A percentile compares a stretch with the other conserved stretches of the same genome.
Conservation (phyloP, 2,888 invertebrate species). For the Lordiphosa andalusiaca region DNA sequence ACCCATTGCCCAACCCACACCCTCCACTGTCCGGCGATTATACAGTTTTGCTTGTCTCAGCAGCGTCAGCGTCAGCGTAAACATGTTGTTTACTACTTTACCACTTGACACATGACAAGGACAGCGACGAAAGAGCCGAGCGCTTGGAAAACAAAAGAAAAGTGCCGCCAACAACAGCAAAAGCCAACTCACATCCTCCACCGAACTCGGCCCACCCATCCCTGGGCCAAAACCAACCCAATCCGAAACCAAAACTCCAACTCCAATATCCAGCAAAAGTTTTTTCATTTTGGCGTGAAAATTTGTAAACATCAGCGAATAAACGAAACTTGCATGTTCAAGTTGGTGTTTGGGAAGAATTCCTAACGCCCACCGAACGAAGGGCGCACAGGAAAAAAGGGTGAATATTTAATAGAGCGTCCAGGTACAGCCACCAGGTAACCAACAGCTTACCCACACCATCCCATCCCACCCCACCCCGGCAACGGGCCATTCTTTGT, state of each 20-base stretch:
- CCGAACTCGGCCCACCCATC: neutral
- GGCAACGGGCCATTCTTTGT: slow-evolving; percentile 3
- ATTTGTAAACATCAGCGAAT: slow-evolving; percentile 68
- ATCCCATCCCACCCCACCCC: no score
- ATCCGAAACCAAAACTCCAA: slow-evolving; percentile 10
- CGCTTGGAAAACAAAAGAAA: slow-evolving; percentile 15
- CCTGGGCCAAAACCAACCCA: slow-evolving; percentile 8
- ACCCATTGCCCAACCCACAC: neutral
- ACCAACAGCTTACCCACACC: slow-evolving; percentile 8
- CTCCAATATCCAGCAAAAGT: slow-evolving; percentile 32
- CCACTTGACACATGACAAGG: slow-evolving; percentile 67
- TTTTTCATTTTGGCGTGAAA: slow-evolving; percentile 70
- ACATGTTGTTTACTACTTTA: slow-evolving; percentile 54
- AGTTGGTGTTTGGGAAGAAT: slow-evolving; percentile 1
- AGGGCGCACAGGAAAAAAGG: slow-evolving; percentile 41
- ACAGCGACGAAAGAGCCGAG: slow-evolving; percentile 7
- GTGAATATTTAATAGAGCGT: slow-evolving; percentile 66
- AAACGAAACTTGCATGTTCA: slow-evolving; percentile 50
- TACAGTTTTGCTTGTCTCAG: slow-evolving; percentile 21
- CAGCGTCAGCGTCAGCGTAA: slow-evolving; percentile 29
- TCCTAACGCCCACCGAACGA: slow-evolving; percentile 20
- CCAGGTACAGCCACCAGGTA: slow-evolving; percentile 30
- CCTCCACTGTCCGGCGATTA: neutral
- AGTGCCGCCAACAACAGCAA: neutral
- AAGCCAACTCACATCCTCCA: neutral